Evolutionary conservation across 1,140 invertebrate genomes (phyloP).

Genomic region (Lepidurus couesii): DNA sequence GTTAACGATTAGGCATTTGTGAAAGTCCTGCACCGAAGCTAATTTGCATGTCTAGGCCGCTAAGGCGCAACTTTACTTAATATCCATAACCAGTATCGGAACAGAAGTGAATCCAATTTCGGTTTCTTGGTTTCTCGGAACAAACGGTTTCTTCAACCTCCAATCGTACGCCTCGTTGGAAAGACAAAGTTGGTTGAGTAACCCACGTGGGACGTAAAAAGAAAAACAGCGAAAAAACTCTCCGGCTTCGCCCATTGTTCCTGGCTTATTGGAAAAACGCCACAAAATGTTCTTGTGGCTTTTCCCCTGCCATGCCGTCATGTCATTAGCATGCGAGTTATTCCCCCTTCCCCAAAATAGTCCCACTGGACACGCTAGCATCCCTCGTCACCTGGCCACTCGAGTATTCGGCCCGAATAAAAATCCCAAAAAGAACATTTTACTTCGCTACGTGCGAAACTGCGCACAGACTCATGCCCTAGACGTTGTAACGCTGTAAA

Average conservation of each 20-base stretch:
- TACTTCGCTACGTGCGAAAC: not conserved
- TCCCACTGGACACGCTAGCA: not conserved
- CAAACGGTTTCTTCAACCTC: no score
- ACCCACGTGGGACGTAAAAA: not conserved
- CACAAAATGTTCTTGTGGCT: not conserved
- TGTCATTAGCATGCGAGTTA: constrained; percentile 13
- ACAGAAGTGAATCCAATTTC: no score
- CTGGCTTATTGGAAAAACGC: not conserved
- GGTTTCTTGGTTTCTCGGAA: no score
- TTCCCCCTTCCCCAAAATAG: constrained; percentile 2
- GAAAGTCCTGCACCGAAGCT: no score
- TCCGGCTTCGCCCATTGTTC: not conserved
- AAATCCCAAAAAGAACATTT: not conserved
- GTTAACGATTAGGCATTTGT: no score
- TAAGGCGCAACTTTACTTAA: no score
- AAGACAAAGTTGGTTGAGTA: not conserved
- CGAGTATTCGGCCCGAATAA: not conserved
- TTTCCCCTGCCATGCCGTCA: constrained; percentile 1
- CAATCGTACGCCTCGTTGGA: not conserved
- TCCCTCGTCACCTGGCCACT: constrained; percentile 16
- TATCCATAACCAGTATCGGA: no score
- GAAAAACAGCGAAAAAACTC: not conserved
- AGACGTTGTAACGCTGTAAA: not conserved
- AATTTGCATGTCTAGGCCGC: no score
- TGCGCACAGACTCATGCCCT: not conserved